phyloP scores from a whole-genome alignment of 2,113 vertebrate genomes.

The Neoarius graeffei region DNA sequence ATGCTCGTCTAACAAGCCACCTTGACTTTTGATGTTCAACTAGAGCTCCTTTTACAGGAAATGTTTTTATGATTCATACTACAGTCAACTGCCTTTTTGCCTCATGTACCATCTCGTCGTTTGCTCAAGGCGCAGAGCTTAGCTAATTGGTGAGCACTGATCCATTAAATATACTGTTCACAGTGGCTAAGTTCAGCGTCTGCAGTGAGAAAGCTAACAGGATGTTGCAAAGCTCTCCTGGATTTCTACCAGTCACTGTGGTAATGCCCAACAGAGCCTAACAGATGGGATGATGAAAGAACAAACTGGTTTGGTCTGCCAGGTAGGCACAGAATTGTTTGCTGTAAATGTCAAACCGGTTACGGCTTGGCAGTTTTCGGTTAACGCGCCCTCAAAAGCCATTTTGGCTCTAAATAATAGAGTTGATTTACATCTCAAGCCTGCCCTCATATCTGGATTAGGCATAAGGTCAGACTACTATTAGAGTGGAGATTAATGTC shows the following conservation, averaged over 20 bases:
- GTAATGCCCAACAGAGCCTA: not conserved
- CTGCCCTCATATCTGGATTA: not conserved
- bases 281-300: conserved; percentile 27
- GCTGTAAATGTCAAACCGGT: conserved; percentile 24
- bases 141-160: conserved; percentile 84
- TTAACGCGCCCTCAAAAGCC: conserved; percentile 10
- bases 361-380: not conserved
- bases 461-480: conserved; percentile 17
- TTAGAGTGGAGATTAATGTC: conserved; percentile 8
- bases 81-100: not conserved
- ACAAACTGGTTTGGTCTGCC: conserved; percentile 4
- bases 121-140: conserved; percentile 82
- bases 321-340: conserved; percentile 30
- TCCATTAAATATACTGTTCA: conserved; percentile 80
- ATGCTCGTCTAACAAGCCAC: not conserved
- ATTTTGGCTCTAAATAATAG: conserved; percentile 26
- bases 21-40: not conserved
- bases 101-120: conserved; percentile 36
- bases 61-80: not conserved
- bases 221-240: conserved; percentile 45
- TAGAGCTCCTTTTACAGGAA: not conserved
- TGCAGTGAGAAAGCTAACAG: conserved; percentile 75
- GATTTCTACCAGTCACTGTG: conserved; percentile 46
- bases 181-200: conserved; percentile 87
- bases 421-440: conserved; percentile 14